Evolutionary conservation across 2,888 invertebrate species (phyloP), one percentile per base, ranked within the genome.

Genomic region (Amphipyra tragopoginis): DNA sequence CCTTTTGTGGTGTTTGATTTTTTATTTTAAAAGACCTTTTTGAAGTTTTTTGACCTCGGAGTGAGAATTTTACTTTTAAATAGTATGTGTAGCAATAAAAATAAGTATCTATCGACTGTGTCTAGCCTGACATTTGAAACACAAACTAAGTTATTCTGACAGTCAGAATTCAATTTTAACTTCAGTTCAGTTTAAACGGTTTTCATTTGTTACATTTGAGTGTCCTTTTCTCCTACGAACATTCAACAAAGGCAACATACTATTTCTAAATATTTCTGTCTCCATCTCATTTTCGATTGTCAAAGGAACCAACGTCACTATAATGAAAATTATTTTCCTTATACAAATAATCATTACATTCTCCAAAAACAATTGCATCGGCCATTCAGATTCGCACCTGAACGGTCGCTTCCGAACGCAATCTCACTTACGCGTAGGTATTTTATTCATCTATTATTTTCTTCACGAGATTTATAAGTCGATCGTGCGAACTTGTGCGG

Each of bases 401-500:
- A 57, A 57, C 40, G 47, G 13, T 33, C 42, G 33, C 10, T 21
- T 36, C 26, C 15, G 49, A 42, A 38, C 33, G 59, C 66, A 72
- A 75, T 75, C 65, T 64, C 67, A 68, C 61, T 66, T 65, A 76
- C 65, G 63, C 65, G 60, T 69, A 56, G 63, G 59, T 67, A 76
- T 76, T 75, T 65, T 61, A 75, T 78, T 70, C 75, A 45, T 57
- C 72, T 82, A 80, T 83, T 80, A 84, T 82, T 84, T 81, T 74
- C 75, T 66, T 43, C 44, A 29, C 40, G 64, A 75, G 84, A 84
- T 86, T 84, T 83, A 85, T 82, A 85, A 82, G 81, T 77, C 67
- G 77, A 71, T 78, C 82, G 80, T 81, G 81, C 72, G 68, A 77
- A 79, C 69, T 82, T 72, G 68, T 64, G 64, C 63, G 65, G 60